phyloP scores from a whole-genome alignment of 2,797 vertebrate genomes.

The Falco concolor region DNA sequence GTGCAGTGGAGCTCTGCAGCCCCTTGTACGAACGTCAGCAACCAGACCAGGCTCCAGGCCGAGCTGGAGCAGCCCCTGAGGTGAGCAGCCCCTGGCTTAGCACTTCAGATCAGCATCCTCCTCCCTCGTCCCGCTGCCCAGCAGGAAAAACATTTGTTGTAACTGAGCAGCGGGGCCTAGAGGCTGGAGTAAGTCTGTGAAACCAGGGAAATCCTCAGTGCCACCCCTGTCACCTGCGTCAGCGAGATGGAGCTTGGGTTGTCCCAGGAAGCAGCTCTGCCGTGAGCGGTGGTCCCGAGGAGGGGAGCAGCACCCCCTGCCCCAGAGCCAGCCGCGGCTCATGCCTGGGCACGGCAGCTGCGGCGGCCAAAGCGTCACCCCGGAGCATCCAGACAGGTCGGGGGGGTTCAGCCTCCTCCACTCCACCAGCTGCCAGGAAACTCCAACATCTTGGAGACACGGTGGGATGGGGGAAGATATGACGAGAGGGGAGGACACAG shows the following conservation, averaged over 20 bases:
- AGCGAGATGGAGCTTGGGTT: background rate
- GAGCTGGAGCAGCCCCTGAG: background rate
- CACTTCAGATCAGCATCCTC: background rate
- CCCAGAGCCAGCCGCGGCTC: background rate
- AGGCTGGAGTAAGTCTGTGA: background rate
- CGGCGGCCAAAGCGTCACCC: accelerated
- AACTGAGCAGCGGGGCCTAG: background rate
- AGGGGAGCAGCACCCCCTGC: background rate
- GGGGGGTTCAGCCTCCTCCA: background rate
- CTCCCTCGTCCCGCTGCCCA: background rate
- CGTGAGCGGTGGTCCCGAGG: accelerated
- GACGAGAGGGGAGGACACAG: background rate
- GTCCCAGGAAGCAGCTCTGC: background rate
- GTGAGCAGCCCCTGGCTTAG: background rate
- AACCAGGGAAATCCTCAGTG: background rate
- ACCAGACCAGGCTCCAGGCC: background rate
- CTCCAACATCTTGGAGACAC: background rate
- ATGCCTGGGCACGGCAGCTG: background rate
- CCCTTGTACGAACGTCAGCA: accelerated
- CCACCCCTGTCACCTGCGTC: accelerated
- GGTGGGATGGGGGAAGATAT: background rate
- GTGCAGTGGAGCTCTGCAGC: background rate
- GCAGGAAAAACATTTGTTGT: background rate
- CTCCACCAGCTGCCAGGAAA: background rate
- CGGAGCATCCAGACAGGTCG: accelerated